Conservation (phyloP, 2,888 invertebrate species). For the Tridacna crocea region DNA sequence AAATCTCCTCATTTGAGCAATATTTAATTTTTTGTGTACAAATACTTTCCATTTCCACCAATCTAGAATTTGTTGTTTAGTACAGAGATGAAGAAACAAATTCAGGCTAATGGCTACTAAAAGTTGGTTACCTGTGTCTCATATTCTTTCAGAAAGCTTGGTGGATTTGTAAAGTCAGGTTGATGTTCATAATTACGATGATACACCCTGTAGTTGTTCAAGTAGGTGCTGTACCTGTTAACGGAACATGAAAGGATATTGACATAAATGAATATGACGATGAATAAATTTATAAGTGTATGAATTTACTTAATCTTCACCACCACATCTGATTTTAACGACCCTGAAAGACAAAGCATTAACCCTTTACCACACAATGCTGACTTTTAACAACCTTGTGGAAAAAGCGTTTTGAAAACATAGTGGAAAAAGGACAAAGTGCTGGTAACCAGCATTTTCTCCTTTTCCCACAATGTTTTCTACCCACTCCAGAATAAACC, state of each 20-base stretch:
- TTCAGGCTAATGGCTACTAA: no score
- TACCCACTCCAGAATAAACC: background rate
- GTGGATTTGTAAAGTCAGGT: conserved; percentile 89
- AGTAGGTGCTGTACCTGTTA: conserved; percentile 71
- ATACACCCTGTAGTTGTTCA: conserved; percentile 71
- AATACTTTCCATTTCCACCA: no score
- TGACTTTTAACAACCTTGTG: background rate
- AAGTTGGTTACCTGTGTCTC: conserved; percentile 91
- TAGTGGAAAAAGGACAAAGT: background rate
- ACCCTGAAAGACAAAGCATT: no score
- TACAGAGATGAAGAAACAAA: no score
- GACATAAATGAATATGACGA: no score
- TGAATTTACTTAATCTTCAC: no score
- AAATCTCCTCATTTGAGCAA: no score
- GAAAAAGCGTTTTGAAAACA: background rate
- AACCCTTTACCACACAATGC: no score
- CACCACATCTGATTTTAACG: no score
- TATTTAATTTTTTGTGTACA: no score
- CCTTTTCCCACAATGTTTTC: background rate
- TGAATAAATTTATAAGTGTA: no score
- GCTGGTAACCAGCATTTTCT: background rate
- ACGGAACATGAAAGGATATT: background rate
- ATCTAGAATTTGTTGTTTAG: no score
- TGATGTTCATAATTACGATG: conserved; percentile 82
- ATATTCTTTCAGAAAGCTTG: conserved; percentile 91